Evolutionary conservation across 2,888 invertebrate species (phyloP).

Genomic region (Resseliella maxima): DNA sequence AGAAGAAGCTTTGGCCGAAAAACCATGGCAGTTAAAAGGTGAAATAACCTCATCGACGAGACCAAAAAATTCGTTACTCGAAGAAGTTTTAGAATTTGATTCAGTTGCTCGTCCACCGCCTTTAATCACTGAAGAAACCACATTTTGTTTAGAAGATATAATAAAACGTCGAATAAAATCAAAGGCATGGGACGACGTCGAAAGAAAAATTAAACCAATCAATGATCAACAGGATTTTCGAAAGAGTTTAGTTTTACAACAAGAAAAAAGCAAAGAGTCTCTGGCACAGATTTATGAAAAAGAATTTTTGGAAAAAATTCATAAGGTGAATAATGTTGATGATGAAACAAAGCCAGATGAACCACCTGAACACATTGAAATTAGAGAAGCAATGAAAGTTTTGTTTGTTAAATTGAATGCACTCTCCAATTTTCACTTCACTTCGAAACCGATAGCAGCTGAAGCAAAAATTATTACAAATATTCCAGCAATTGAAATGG

Average conservation of each 20-base stretch:
- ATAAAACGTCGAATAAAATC: slow-evolving; percentile 93
- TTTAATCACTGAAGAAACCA: slow-evolving; percentile 91
- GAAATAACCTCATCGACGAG: slow-evolving; percentile 83
- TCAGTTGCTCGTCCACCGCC: slow-evolving; percentile 86
- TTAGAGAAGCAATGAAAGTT: slow-evolving; percentile 78
- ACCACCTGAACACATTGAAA: slow-evolving; percentile 82
- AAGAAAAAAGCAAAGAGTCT: slow-evolving; percentile 93
- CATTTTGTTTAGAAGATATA: slow-evolving; percentile 86
- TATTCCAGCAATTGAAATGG: slow-evolving; percentile 89
- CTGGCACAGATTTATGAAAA: slow-evolving; percentile 95
- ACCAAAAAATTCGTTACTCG: slow-evolving; percentile 91
- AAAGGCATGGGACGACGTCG: slow-evolving; percentile 93
- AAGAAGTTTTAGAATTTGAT: slow-evolving; percentile 93
- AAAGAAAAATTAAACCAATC: slow-evolving; percentile 84
- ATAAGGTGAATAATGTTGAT: slow-evolving; percentile 65
- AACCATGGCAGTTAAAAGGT: slow-evolving; percentile 94
- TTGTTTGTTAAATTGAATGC: slow-evolving; percentile 91
- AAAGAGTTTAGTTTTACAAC: slow-evolving; percentile 87
- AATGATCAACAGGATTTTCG: slow-evolving; percentile 86
- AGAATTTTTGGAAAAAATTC: slow-evolving; percentile 79
- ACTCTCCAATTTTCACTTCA: slow-evolving; percentile 92
- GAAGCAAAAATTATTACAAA: slow-evolving; percentile 93
- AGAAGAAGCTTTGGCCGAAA: slow-evolving; percentile 79
- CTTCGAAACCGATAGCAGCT: slow-evolving; percentile 85
- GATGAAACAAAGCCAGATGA: slow-evolving; percentile 69